Conservation (phyloP, 2,113 vertebrate species). For the Fregetta grallaria region DNA sequence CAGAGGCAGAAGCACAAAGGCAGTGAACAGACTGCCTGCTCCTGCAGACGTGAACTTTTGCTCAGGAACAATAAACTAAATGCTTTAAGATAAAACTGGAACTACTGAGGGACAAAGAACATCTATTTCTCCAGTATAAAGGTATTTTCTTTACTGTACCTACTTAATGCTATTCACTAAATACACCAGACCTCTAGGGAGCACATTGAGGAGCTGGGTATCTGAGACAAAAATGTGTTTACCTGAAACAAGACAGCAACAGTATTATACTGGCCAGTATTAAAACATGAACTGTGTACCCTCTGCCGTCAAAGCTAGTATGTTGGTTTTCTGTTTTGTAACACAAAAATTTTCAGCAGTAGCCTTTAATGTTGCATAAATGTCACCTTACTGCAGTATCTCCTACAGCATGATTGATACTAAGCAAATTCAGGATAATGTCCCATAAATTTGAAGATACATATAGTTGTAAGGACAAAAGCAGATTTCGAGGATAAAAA, state of each 20-base stretch:
- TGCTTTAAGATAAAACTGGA: background rate
- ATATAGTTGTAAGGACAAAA: background rate
- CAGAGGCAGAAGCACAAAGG: background rate
- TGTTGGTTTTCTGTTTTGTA: background rate
- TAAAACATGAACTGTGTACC: background rate
- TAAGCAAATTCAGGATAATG: background rate
- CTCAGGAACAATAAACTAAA: background rate
- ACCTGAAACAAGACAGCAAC: background rate
- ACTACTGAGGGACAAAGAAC: background rate
- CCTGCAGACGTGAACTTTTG: background rate
- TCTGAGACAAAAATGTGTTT: background rate
- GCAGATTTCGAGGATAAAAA: background rate
- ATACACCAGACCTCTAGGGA: background rate
- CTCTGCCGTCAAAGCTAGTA: background rate
- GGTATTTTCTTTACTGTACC: background rate
- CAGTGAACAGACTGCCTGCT: background rate
- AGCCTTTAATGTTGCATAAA: background rate
- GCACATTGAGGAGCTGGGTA: background rate
- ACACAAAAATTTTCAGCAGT: background rate
- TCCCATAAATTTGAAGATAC: background rate
- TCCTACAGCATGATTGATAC: background rate
- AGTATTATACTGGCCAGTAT: background rate
- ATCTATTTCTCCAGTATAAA: background rate
- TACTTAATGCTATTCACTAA: background rate
- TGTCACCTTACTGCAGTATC: background rate